Base-by-base conservation (phyloP, 2,797 vertebrate species). In the Neopelma chrysocephalum region DNA sequence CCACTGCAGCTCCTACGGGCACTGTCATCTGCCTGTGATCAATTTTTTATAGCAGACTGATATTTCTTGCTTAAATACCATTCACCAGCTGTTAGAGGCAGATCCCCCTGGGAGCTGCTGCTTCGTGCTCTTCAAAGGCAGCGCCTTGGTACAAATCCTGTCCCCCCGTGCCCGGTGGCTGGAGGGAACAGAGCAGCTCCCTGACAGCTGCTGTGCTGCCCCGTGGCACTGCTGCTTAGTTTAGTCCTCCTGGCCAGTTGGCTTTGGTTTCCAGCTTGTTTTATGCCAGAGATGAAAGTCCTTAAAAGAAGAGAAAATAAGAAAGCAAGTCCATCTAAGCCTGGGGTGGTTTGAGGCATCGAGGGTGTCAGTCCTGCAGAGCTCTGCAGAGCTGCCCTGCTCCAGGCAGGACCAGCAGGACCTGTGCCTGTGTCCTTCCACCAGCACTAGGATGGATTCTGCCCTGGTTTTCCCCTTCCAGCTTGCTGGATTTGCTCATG, bases 121-220 rank as follows among this genome's bases (percentile, higher is more conserved):
- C 82, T 81, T 43, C n/a, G 57, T 61, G 66, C 40, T 60, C 38
- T 54, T 83, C 80, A 65, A 64, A 87, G 82, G 69, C 90, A 91
- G 45, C 0, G 1, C 38, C 31, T 56, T 5, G 54, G 62, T 61
- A 32, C 47, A 23, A 47, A 56, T 21, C 54, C 66, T 5, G 2
- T 66, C 32, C 3, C 38, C 42, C 34, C 31, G 21, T 2, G 4
- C 16, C 4, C 27, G 56, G 4, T 19, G 91, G 57, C 12, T 31
- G 78, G 62, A 32, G 83, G 17, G 73, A 19, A 36, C 47, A 36
- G 36, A 26, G 66, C 31, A 38, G 27, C 85, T 75, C 38, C 3
- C 3, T 70, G 68, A 45, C 76, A 75, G 54, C 65, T 53, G 60
- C 73, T 2, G 4, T 31, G 48, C 19, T 60, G 68, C 45, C 83